Evolutionary conservation across 2,113 vertebrate species (phyloP), one percentile per base, ranked within the genome.

Genomic region (Acanthisitta chloris): DNA sequence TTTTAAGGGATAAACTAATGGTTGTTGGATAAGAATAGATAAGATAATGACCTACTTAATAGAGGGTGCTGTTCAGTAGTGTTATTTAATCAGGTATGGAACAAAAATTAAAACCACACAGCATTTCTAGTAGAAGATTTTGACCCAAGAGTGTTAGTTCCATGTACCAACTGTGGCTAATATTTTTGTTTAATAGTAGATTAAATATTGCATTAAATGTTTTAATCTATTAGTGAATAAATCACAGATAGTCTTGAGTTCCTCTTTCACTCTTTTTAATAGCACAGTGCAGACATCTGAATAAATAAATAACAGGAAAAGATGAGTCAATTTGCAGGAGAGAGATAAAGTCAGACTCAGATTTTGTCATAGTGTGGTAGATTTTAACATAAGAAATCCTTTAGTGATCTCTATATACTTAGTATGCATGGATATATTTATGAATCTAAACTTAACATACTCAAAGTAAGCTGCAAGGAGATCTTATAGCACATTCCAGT

Each of bases 381-480:
- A 43, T 55, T 25, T 76, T 88, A 48, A 24, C 13, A 0, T 14
- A 29, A 58, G 11, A 57, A 82, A 45, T 62, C 6, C 17, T 71
- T 66, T 15, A 45, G 21, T 64, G 28, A 17, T 49, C 12, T 42
- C 5, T 1, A 6, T 45, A 34, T 36, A 14, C 19, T 48, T 57
- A 26, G 2, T 34, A 24, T 40, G 23, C 25, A 36, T 43, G 29
- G 19, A 17, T 43, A 45, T 28, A 59, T 25, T 14, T 74, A 10
- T 0, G 2, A 14, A 12, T 33, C 28, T 66, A 25, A 16, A 59
- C 17, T 38, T 38, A 20, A 20, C 1, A 7, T 48, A 49, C 15
- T 17, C 9, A 64, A 14, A 64, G 46, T 23, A 78, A n/a, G 23
- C 36, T n/a, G 8, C 31, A 14, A 64, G 46, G 48, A 52, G 25